A percentile compares a stretch with the other conserved stretches of the same genome.
phyloP scores from a whole-genome alignment of 37 sponge, comb jelly and placozoan species.

The Crambe crambe region DNA sequence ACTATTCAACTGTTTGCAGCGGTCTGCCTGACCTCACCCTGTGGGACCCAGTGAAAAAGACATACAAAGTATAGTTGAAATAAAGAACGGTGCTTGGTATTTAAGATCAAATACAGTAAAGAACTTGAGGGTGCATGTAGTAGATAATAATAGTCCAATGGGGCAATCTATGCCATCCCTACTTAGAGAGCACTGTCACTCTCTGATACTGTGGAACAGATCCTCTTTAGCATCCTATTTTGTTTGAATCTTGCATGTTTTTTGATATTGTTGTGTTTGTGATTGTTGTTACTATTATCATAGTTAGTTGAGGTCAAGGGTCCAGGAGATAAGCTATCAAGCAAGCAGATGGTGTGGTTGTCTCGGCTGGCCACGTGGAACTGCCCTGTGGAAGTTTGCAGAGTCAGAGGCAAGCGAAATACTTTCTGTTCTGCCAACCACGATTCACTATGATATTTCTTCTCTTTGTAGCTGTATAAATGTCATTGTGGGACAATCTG shows the following conservation, averaged over 20 bases:
- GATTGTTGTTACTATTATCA: no score
- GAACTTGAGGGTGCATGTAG: no score
- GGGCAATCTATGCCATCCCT: no score
- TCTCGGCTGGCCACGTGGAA: constrained; percentile 51
- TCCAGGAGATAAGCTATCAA: constrained; percentile 72
- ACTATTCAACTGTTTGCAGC: constrained; percentile 33
- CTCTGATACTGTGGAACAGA: no score
- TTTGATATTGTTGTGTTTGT: no score
- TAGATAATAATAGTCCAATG: no score
- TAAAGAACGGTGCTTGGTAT: no score
- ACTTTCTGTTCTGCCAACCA: neutral
- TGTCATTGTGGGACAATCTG: no score
- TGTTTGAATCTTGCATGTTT: no score
- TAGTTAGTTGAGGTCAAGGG: constrained; percentile 91
- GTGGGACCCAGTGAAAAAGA: constrained; percentile 47
- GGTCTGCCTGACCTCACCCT: constrained; percentile 81
- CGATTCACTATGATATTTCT: neutral
- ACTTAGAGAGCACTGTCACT: no score
- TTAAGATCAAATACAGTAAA: no score
- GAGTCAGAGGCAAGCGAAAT: constrained; percentile 54
- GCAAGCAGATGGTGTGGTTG: constrained; percentile 77
- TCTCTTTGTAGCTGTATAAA: neutral
- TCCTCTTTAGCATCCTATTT: no score
- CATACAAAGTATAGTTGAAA: constrained; percentile 55
- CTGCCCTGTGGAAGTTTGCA: constrained; percentile 68